Evolutionary conservation across 2,113 vertebrate genomes (phyloP).

Genomic region (Epinephelus lanceolatus): DNA sequence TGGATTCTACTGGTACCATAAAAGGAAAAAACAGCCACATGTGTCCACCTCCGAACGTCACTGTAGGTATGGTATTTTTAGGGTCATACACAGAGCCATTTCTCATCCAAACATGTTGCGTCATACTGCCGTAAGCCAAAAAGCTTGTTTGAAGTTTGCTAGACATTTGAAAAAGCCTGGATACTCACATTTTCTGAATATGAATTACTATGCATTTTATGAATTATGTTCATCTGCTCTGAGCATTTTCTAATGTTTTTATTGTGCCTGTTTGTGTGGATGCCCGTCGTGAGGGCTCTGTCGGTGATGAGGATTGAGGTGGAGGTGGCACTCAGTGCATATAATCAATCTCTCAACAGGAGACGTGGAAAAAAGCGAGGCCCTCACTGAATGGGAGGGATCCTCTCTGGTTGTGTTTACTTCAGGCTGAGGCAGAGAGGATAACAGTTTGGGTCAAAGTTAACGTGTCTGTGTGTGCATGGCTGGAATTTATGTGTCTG

Average conservation of each 20-base stretch:
- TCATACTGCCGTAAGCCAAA: too few relatives aligned
- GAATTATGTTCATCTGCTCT: neutral
- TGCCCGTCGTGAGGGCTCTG: slow-evolving; percentile 11
- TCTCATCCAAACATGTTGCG: too few relatives aligned
- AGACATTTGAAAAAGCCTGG: too few relatives aligned
- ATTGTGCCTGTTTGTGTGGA: slow-evolving; percentile 8
- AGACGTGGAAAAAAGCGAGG: slow-evolving; percentile 17
- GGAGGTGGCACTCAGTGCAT: neutral
- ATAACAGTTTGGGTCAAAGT: slow-evolving; percentile 21
- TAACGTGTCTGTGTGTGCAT: slow-evolving; percentile 7
- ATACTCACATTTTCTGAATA: neutral
- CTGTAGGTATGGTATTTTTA: too few relatives aligned
- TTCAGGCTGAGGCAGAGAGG: slow-evolving; percentile 1
- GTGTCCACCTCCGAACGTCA: too few relatives aligned
- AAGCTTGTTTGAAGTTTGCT: too few relatives aligned
- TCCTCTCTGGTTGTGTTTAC: slow-evolving; percentile 34
- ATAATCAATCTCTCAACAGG: slow-evolving; percentile 52
- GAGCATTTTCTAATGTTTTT: neutral
- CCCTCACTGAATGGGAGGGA: slow-evolving; percentile 2
- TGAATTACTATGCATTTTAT: neutral
- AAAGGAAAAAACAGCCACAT: too few relatives aligned
- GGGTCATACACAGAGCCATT: too few relatives aligned
- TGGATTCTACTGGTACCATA: too few relatives aligned
- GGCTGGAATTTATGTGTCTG: slow-evolving; percentile 9
- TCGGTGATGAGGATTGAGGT: slow-evolving; percentile 25